Evolutionary conservation across 2,888 invertebrate genomes (phyloP), one percentile per base, ranked within the genome.

Genomic region (Cosmia pyralina): DNA sequence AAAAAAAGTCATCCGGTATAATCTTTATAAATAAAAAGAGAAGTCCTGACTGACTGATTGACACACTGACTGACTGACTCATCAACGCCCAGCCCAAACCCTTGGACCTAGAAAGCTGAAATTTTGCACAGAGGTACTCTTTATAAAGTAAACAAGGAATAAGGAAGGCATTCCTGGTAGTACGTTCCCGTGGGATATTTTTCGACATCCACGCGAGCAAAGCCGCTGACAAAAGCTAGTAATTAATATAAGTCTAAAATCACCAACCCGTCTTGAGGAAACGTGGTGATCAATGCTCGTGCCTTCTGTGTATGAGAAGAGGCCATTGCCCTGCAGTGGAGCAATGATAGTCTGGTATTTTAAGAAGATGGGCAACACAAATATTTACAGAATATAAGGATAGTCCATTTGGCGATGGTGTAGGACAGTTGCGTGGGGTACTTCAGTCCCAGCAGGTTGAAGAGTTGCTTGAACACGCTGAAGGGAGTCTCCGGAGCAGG

Each of bases 371-470:
- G 28, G 10, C 10, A 34, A 66, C 11, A 15, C 22, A 28, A 58
- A n/a, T 71, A 91, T 94, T 93, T 72, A 95, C 95, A 95, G 60
- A 95, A 88, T 44, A 95, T 85, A 6, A 86, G 79, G 11, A 93
- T 96, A 55, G 97, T 96, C 85, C 97, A 94, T 90, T 97, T 97
- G 8, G 97, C 97, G 67, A 98, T 97, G 58, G 90, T 93, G 38
- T 97, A 97, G 0, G 98, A 97, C 44, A 97, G 95, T 0, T 94
- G 91, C 13, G 97, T 97, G 38, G 98, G 97, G 72, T 97, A 95
- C 89, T 97, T 98, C 64, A 97, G 96, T 52, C 97, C 97, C 71
- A 98, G 97, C 76, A 98, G 94, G 94, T 98, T 98, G 90, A 98
- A 97, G 53, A 97, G 89, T 87, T 97, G 97, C n/a, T 96, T 96